Base-by-base conservation (phyloP, 2,888 invertebrate species). In the Coelopa pilipes region DNA sequence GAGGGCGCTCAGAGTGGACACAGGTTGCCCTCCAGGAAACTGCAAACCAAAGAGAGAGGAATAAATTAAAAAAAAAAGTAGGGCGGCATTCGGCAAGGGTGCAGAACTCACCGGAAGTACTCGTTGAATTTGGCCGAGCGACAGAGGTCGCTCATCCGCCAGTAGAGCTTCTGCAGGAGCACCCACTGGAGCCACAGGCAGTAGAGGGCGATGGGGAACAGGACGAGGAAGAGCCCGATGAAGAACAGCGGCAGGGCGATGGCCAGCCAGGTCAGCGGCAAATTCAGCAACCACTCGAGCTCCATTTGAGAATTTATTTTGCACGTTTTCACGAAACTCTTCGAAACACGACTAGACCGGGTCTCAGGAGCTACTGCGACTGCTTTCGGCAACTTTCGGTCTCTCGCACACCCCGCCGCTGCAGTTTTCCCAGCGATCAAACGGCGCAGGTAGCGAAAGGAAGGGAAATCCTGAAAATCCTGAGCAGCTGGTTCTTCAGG, bases 31-130 rank as follows among this genome's bases (percentile, higher is more conserved):
- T 62, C 60, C 24, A 62, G 15, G 24, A 62, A 62, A 21, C 60
- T 62, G 45, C 17, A 24, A 60, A n/a, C 7, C 34, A 7, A 34
- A 34, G 34, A 34, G 34, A 53, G n/a, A 53, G n/a, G n/a, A 53
- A 53, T 7, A 13, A 53, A 53, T 53, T 7, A 15, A 4, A 53
- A 53, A 15, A 2, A 11, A 53, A 53, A 15, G 3, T 9, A 34
- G 34, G 34, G 1, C 13, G 15, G 5, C 1, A 0, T 34, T 34
- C 19, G 10, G 21, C 12, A 21, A 13, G 5, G 15, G 11, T n/a
- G n/a, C n/a, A 15, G 24, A 21, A 62, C 60, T 62, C 24, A 62
- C 60, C 60, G 45, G 12, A 62, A 62, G 15, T 62, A 62, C 12
- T 62, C 15, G 19, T 24, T 24, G 13, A 62, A 62, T 34, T 62